Evolutionary conservation across 2,113 vertebrate genomes (phyloP).

Genomic region (Bubo blakistoni): DNA sequence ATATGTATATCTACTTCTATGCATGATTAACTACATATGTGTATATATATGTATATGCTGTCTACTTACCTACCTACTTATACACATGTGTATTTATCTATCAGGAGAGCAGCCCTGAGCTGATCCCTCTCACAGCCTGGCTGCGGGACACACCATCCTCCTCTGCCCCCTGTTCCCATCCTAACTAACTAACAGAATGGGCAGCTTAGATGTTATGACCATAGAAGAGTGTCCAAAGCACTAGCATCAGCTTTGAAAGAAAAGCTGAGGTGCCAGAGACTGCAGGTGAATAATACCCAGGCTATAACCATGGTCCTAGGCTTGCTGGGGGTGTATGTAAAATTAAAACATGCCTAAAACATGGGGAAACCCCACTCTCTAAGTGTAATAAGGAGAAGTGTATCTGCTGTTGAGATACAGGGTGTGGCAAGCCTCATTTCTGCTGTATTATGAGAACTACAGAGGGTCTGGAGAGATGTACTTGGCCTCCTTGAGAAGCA

Average conservation of each 20-base stretch:
- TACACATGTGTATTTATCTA: too few relatives aligned
- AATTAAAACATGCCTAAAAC: neutral
- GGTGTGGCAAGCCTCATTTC: neutral
- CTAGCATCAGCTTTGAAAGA: too few relatives aligned
- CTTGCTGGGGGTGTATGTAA: neutral
- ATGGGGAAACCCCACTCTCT: too few relatives aligned
- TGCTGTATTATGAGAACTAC: neutral
- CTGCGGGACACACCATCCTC: fast-evolving
- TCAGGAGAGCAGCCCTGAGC: neutral
- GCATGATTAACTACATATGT: too few relatives aligned
- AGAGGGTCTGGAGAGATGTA: neutral
- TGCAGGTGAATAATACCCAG: neutral
- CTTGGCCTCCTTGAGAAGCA: neutral
- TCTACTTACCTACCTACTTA: too few relatives aligned
- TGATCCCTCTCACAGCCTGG: neutral
- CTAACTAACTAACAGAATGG: too few relatives aligned
- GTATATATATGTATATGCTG: neutral
- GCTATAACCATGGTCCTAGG: fast-evolving
- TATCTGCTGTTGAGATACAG: neutral
- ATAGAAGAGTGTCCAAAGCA: neutral
- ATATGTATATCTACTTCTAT: too few relatives aligned
- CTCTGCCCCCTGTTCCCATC: neutral
- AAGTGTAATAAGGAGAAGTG: too few relatives aligned
- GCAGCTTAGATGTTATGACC: neutral
- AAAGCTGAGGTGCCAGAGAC: neutral